Conservation (phyloP, 2,797 vertebrate species). For the Intellagama lesueurii region DNA sequence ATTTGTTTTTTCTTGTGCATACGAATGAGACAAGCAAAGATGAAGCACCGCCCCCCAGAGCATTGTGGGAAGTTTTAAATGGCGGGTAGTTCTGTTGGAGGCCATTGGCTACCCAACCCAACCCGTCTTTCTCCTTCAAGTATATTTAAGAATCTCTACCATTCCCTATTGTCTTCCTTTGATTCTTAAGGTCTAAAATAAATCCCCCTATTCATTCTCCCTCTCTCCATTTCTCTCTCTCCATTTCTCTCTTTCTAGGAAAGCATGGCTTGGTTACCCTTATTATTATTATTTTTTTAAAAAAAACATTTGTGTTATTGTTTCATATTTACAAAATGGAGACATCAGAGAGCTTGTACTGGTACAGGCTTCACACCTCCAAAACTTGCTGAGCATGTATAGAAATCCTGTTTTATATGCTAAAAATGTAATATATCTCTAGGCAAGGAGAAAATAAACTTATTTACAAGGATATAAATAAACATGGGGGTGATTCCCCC, state of each 20-base stretch:
- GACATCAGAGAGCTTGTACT: slow-evolving; percentile 77
- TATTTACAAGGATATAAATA: slow-evolving; percentile 44
- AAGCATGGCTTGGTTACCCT: slow-evolving; percentile 2
- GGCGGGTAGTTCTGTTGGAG: not conserved
- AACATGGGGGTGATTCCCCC: slow-evolving; percentile 4
- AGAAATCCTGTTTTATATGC: slow-evolving; percentile 75
- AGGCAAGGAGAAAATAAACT: slow-evolving; percentile 59
- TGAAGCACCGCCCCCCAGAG: too few species aligned
- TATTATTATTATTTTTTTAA: not conserved
- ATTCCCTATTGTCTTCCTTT: not conserved
- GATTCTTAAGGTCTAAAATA: not conserved
- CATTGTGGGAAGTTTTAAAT: not conserved
- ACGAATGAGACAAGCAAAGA: not conserved
- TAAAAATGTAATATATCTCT: slow-evolving; percentile 85
- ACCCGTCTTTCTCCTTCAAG: not conserved
- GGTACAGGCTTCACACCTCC: slow-evolving; percentile 78
- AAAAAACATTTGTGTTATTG: not conserved
- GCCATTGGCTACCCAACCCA: not conserved
- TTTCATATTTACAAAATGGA: slow-evolving; percentile 20
- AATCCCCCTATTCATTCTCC: not conserved
- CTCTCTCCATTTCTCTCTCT: not conserved
- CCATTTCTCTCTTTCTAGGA: not conserved
- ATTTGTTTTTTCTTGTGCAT: too few species aligned
- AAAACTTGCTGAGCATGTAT: slow-evolving; percentile 61
- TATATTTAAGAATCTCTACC: not conserved